These are phyloP conservation scores for Psilopsiagon aurifrons DNA, from an alignment of 2,113 vertebrate species.

Conservation along the genomic window DNA sequence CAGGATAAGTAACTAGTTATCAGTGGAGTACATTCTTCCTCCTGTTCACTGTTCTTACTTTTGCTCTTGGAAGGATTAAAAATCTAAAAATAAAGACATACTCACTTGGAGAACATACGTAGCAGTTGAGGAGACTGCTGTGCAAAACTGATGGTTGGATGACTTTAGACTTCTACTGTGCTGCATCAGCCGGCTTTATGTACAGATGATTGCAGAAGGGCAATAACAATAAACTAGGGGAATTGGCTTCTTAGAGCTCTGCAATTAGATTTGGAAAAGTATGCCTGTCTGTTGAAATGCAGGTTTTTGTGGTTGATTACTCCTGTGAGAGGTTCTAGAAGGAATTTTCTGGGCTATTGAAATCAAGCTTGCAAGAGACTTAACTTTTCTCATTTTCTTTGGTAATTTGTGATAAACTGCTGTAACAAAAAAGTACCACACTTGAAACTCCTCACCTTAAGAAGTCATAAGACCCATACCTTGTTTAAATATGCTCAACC, in stretches of 20 bases:
- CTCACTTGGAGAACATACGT: too few species aligned
- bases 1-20: neutral
- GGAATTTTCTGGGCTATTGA: neutral
- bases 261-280: neutral
- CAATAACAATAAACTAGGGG: neutral
- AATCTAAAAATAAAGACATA: neutral
- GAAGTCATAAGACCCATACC: neutral
- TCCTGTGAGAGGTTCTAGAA: neutral
- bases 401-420: neutral
- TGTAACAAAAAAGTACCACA: fast-evolving
- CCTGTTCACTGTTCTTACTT: neutral
- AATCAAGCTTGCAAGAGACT: neutral
- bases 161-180: neutral
- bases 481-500: neutral
- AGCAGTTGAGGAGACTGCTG: neutral
- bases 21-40: neutral
- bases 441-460: neutral
- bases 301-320: neutral
- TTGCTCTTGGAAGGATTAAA: neutral
- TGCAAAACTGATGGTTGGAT: neutral
- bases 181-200: neutral
- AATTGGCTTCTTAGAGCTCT: neutral
- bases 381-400: neutral
- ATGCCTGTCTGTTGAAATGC: neutral
- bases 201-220: neutral